Percentiles rank a stretch among this genome's conserved stretches.
These are phyloP conservation scores for Piprites chloris DNA, from an alignment of 2,113 vertebrate genomes.

Conservation along the genomic window DNA sequence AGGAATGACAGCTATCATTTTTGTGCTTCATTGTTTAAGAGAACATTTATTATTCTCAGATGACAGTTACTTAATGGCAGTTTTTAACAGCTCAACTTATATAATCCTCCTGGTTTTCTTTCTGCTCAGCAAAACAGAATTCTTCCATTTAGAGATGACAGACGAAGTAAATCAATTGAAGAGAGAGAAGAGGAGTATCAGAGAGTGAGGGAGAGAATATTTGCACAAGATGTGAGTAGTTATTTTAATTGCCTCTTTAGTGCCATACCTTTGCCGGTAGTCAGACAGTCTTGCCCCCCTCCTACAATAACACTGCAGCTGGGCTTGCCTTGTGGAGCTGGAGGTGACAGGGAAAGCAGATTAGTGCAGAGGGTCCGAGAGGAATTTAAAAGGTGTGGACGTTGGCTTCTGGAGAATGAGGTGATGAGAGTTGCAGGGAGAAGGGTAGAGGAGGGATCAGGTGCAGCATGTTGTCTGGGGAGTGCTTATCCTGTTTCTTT, in stretches of 20 bases:
- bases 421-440: neutral
- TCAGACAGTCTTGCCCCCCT: slow-evolving; percentile 43
- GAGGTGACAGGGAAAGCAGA: neutral
- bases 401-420: slow-evolving; percentile 14
- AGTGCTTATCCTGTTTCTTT: neutral
- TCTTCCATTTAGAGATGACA: slow-evolving; percentile 88
- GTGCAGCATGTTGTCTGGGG: neutral
- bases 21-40: slow-evolving; percentile 58
- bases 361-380: neutral
- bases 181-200: slow-evolving; percentile 98
- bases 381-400: neutral
- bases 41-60: slow-evolving; percentile 71
- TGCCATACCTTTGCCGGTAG: slow-evolving; percentile 54
- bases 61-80: slow-evolving; percentile 72
- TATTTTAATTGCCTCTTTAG: slow-evolving; percentile 83
- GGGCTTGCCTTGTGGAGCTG: slow-evolving; percentile 13
- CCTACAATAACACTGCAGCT: neutral
- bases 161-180: slow-evolving; percentile 95
- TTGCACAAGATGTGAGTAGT: slow-evolving; percentile 94
- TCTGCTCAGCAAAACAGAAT: slow-evolving; percentile 86
- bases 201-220: slow-evolving; percentile 93
- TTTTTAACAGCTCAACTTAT: slow-evolving; percentile 72
- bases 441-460: neutral
- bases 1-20: slow-evolving; percentile 21
- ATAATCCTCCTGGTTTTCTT: slow-evolving; percentile 81